Evolutionary conservation across 35 echinoderm and acorn worm genomes (phyloP), one percentile per base, ranked within the genome.

Genomic region (Ophiothrix spiculata): DNA sequence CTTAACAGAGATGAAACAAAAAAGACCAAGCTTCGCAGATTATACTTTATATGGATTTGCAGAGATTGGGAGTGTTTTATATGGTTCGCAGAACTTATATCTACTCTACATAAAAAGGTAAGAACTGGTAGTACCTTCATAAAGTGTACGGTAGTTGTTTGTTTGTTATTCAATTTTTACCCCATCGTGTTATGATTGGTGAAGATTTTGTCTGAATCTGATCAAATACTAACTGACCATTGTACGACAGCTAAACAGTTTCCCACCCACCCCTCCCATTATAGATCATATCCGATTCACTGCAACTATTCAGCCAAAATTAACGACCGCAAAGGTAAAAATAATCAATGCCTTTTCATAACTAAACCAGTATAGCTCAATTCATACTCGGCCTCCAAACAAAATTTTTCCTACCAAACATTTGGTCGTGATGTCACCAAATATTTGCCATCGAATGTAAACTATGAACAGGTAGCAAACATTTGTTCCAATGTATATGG

Each of bases 11-110:
- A 84, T 33, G 42, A 54, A 63, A 32, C 42, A 6, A 34, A 31
- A 84, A 21, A 84, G 33, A 42, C 46, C 1, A 97, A 97, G 79
- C 49, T 93, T 35, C 77, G 56, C 13, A 63, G 91, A 54, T 80
- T 97, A 40, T 97, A 97, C 64, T 88, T 97, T 77, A 90, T 97
- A 76, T 97, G 94, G 94, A 86, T 90, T 1, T 93, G 94, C 84
- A 87, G 94, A 36, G 76, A 90, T 36, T 83, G 85, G 31, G 81
- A 79, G 13, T 89, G 84, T 74, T 97, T 97, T 87, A 87, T 93
- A 40, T 97, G 94, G 94, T 97, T 97, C 38, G 33, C 83, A n/a
- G 90, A 93, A 17, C 80, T 86, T 32, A 92, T 97, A 40, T 56
- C 87, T 15, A 33, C 85, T 36, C 84, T 97, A 28, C 88, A 97